A percentile compares a stretch with the other conserved stretches of the same genome.
phyloP scores from a whole-genome alignment of 2,797 vertebrate species.

The Sebastes oblongus region DNA sequence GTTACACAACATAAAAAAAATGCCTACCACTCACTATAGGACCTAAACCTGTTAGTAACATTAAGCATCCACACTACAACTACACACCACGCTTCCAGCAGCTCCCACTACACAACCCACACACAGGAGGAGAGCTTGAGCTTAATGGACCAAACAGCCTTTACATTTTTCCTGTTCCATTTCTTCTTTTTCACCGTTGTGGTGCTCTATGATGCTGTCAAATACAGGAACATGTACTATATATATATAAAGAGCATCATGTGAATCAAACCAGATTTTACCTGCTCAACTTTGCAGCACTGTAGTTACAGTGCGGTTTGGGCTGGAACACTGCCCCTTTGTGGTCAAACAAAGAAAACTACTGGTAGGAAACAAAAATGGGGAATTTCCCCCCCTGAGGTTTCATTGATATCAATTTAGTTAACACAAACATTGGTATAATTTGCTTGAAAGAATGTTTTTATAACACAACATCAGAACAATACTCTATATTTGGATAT shows the following conservation, averaged over 20 bases:
- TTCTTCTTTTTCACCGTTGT: constrained; percentile 12
- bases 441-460: neutral
- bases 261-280: constrained; percentile 29
- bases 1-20: neutral
- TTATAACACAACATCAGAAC: neutral
- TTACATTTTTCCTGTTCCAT: constrained; percentile 3
- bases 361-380: neutral
- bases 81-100: constrained; percentile 36
- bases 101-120: constrained; percentile 57
- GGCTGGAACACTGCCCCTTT: constrained; percentile 69
- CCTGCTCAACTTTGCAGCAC: constrained; percentile 18
- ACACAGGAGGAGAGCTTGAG: constrained; percentile 52
- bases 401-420: neutral
- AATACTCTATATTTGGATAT: neutral
- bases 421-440: neutral
- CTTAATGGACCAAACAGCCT: constrained; percentile 32
- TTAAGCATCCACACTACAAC: constrained; percentile 31
- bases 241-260: neutral
- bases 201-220: neutral
- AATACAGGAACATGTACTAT: neutral
- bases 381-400: neutral
- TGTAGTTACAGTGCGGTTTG: constrained; percentile 4
- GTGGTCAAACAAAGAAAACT: constrained; percentile 62
- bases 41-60: constrained; percentile 22
- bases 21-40: constrained; percentile 1